These are phyloP conservation scores for Enteromius radiatus DNA, from an alignment of 2,797 vertebrate genomes.

Conservation along the genomic window DNA sequence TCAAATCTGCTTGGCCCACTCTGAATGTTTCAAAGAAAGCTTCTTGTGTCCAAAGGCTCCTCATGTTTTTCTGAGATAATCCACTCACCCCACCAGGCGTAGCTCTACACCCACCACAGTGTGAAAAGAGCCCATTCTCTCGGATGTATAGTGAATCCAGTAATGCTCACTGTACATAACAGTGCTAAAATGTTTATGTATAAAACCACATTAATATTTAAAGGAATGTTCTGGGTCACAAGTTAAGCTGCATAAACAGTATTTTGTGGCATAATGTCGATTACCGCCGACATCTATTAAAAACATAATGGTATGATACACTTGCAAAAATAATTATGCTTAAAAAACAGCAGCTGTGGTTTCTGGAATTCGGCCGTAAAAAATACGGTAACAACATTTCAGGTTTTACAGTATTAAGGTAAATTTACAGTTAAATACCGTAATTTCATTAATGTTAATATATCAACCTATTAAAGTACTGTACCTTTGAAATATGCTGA, in stretches of 20 bases:
- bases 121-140: slow-evolving; percentile 83
- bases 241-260: neutral
- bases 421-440: too few relatives aligned
- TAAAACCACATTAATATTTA: slow-evolving; percentile 64
- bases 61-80: slow-evolving; percentile 85
- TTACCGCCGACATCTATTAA: neutral
- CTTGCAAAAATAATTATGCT: too few relatives aligned
- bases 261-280: neutral
- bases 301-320: neutral
- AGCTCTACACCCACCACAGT: slow-evolving; percentile 79
- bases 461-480: too few relatives aligned
- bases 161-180: slow-evolving; percentile 66
- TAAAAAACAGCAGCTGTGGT: too few relatives aligned
- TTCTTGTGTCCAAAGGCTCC: slow-evolving; percentile 80
- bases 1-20: slow-evolving; percentile 76
- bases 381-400: too few relatives aligned
- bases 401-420: too few relatives aligned
- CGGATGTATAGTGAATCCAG: slow-evolving; percentile 70
- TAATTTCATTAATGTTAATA: too few relatives aligned
- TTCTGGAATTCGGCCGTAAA: too few relatives aligned
- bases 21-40: slow-evolving; percentile 77
- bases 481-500: too few relatives aligned
- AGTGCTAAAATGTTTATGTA: slow-evolving; percentile 71
- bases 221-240: slow-evolving; percentile 46
- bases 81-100: slow-evolving; percentile 78